Base-by-base conservation (phyloP, 2,113 vertebrate genomes). In the Alethe diademata region DNA sequence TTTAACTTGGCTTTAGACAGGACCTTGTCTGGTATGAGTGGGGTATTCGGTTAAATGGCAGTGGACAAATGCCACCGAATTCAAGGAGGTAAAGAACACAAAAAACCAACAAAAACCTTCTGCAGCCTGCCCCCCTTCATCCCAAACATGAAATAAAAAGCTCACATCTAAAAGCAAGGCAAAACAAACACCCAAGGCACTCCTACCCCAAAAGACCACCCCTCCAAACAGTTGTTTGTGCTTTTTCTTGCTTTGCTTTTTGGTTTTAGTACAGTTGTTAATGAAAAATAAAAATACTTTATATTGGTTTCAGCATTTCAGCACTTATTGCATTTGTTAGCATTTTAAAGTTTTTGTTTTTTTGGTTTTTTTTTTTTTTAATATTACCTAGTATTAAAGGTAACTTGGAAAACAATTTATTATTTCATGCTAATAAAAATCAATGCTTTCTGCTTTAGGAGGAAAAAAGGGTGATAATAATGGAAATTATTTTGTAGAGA, bases 101-200 rank as follows among this genome's bases (percentile, higher is more conserved):
- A 29, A 66, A 20, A 9, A 3, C 0, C 19, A 23, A 0, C 8
- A 40, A 8, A 2, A 60, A 6, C 31, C 7, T 36, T 19, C 36
- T 74, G 13, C 13, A 53, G 11, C 20, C 13, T 19, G 23, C 1
- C 5, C 5, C 11, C 2, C 23, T 22, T 42, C 8, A 66, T 60
- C 45, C 19, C 45, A 60, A 74, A 51, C 23, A 45, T 23, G 11
- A 66, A 60, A 60, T 48, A 14, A 42, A 76, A 72, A 38, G 3
- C 13, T 8, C 3, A 14, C 23, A 20, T 24, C 11, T 73, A 51
- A 78, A 54, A 12, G 1, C 24, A 74, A 64, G 40, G 19, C 12
- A 66, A 66, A 84, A 12, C 9, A 26, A 25, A 25, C 11, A 28
- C 28, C 19, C 13, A 47, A 26, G 66, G 20, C 1, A 1, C 0